Conservation (phyloP, 2,797 vertebrate genomes). For the Helarctos malayanus region DNA sequence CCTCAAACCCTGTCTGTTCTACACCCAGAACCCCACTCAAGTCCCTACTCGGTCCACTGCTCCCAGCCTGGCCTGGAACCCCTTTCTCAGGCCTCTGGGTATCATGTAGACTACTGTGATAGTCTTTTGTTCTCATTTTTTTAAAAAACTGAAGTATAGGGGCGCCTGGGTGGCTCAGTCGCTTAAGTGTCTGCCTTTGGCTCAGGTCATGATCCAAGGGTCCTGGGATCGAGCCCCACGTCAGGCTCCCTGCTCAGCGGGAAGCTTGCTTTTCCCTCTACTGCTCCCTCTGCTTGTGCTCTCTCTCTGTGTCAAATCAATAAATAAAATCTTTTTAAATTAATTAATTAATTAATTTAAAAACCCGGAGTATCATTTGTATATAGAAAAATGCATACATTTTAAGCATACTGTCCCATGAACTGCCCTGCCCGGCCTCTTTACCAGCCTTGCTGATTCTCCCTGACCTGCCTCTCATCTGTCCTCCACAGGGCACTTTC, state of each 20-base stretch:
- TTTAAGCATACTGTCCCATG: background rate
- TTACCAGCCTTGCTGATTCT: background rate
- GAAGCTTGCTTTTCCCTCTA: too few species aligned
- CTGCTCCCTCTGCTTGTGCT: too few species aligned
- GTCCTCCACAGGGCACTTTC: background rate
- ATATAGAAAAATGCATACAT: background rate
- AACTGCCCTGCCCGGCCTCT: background rate
- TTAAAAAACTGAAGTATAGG: background rate
- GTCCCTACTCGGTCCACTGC: background rate
- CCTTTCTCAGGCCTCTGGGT: background rate
- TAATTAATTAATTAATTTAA: too few species aligned
- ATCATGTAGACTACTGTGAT: background rate
- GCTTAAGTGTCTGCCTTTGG: too few species aligned
- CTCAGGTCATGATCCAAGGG: too few species aligned
- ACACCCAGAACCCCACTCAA: background rate
- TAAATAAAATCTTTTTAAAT: too few species aligned
- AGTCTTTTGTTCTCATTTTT: background rate
- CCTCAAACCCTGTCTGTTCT: background rate
- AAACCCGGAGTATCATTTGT: background rate
- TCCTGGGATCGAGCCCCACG: too few species aligned
- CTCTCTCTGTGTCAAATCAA: too few species aligned
- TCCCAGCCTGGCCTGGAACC: background rate
- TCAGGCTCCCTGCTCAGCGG: too few species aligned
- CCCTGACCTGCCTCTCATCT: accelerated
- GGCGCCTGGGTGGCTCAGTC: too few species aligned